These are phyloP conservation scores for Platerodrilus igneus DNA, from an alignment of 2,888 invertebrate genomes.

Conservation along the genomic window DNA sequence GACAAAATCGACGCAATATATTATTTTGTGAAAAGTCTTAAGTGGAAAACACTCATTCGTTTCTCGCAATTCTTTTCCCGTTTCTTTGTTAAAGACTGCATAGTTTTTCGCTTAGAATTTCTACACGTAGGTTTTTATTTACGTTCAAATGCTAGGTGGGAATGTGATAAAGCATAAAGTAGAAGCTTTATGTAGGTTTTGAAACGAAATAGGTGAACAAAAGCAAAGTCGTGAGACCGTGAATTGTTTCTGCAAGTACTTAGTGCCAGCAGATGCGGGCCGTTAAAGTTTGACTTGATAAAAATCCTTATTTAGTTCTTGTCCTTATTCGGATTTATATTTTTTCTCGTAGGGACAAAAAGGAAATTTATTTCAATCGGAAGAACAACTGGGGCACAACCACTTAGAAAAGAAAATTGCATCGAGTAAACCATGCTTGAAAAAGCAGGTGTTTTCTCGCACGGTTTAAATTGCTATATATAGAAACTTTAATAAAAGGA, in stretches of 20 bases:
- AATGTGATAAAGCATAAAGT: slow-evolving; percentile 11
- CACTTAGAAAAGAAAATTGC: slow-evolving; percentile 13
- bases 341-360: slow-evolving; percentile 13
- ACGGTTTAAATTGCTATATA: no score
- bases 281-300: slow-evolving; percentile 28
- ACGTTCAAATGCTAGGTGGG: slow-evolving; percentile 1
- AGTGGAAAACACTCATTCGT: slow-evolving; percentile 32
- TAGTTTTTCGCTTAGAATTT: slow-evolving; percentile 21
- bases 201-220: slow-evolving; percentile 19
- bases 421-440: no score
- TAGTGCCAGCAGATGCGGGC: slow-evolving; percentile 30
- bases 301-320: slow-evolving; percentile 24
- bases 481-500: no score
- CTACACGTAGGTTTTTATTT: slow-evolving; percentile 19
- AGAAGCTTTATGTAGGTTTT: slow-evolving; percentile 8
- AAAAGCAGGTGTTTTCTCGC: no score
- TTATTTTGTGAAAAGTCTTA: slow-evolving; percentile 29
- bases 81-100: slow-evolving; percentile 28
- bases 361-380: slow-evolving; percentile 11
- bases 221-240: slow-evolving; percentile 28
- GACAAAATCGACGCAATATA: slow-evolving; percentile 31
- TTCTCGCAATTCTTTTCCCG: slow-evolving; percentile 28
- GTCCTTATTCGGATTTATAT: slow-evolving; percentile 20
- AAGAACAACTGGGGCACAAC: slow-evolving; percentile 11
- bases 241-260: slow-evolving; percentile 33